Evolutionary conservation across 1,140 invertebrate species (phyloP).

Genomic region (Zaprionus capensis): DNA sequence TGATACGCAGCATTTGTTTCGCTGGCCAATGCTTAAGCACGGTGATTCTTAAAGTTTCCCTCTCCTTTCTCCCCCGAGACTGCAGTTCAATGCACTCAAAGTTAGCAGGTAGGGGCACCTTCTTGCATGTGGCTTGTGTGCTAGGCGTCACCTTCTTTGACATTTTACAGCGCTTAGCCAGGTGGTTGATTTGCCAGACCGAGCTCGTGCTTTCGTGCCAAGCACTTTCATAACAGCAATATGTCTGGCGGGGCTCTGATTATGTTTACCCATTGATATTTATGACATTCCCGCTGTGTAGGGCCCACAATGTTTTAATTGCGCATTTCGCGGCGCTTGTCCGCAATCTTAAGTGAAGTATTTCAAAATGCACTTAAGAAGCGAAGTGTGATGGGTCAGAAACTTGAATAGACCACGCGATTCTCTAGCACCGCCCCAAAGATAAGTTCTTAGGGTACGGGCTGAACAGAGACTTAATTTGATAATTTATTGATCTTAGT

Average conservation of each 20-base stretch:
- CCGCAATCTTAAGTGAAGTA: constrained; percentile 36
- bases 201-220: constrained; percentile 12
- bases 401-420: constrained; percentile 22
- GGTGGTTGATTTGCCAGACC: constrained; percentile 20
- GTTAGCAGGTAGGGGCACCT: constrained; percentile 2
- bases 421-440: too few relatives aligned
- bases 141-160: constrained; percentile 28
- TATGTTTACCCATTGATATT: constrained; percentile 44
- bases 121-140: constrained; percentile 6
- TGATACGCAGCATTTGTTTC: constrained; percentile 72
- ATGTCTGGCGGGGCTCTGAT: constrained; percentile 6
- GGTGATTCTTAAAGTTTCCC: constrained; percentile 24
- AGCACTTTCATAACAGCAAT: neutral
- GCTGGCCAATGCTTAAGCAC: constrained; percentile 25
- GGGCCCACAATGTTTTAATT: constrained; percentile 57
- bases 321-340: constrained; percentile 26
- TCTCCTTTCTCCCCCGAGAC: neutral
- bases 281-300: constrained; percentile 51
- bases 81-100: constrained; percentile 59
- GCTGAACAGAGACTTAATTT: neutral
- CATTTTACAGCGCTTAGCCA: constrained; percentile 18
- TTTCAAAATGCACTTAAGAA: constrained; percentile 62
- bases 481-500: too few relatives aligned
- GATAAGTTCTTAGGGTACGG: neutral
- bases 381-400: neutral